These are phyloP conservation scores for Notechis scutatus DNA, from an alignment of 2,113 vertebrate genomes.

Conservation along the genomic window DNA sequence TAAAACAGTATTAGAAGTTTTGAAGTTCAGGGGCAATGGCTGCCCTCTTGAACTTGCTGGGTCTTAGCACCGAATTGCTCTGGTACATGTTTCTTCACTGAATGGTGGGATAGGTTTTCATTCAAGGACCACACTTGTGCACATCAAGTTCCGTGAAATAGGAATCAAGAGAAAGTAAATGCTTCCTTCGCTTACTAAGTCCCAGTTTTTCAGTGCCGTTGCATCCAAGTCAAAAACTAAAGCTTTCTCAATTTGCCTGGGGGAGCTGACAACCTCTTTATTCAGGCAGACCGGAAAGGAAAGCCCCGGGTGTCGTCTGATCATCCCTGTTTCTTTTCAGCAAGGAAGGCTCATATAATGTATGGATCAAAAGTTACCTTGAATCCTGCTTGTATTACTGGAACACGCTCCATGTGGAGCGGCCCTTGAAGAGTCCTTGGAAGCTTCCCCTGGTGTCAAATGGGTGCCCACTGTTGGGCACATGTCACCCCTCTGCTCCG, in stretches of 20 bases:
- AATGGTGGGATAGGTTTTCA: background rate
- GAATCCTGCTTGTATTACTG: background rate
- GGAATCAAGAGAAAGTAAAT: background rate
- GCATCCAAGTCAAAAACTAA: background rate
- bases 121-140: background rate
- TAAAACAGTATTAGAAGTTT: background rate
- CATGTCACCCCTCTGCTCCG: background rate
- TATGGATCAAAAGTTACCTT: background rate
- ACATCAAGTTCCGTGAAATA: background rate
- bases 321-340: background rate
- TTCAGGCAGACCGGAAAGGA: background rate
- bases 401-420: background rate
- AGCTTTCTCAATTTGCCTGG: background rate
- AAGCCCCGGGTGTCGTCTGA: background rate
- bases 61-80: background rate
- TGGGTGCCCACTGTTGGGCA: background rate
- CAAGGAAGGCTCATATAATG: background rate
- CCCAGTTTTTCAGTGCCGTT: background rate
- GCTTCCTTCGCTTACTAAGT: background rate
- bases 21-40: background rate
- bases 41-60: background rate
- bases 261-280: background rate
- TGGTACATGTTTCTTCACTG: background rate
- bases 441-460: background rate
- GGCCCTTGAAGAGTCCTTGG: background rate